Conservation (phyloP, 2,113 vertebrate genomes). For the Hoplias malabaricus region DNA sequence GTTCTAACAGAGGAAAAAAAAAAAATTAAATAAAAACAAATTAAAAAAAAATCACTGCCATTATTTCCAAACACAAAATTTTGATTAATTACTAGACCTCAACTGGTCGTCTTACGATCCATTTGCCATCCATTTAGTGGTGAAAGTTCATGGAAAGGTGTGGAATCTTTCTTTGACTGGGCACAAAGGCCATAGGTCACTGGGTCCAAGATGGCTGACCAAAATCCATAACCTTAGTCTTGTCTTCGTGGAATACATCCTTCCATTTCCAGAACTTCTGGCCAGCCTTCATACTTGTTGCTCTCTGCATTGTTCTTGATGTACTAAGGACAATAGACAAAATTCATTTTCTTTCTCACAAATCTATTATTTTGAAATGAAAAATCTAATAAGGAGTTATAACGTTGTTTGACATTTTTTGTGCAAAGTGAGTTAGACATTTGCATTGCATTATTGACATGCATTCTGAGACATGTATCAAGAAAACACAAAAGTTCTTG, state of each 20-base stretch:
- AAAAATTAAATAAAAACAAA: too few relatives aligned
- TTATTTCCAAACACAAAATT: too few relatives aligned
- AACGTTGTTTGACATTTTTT: too few relatives aligned
- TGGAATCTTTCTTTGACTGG: not conserved
- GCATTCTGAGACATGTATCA: too few relatives aligned
- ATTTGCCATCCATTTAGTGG: not conserved
- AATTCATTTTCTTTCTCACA: not conserved
- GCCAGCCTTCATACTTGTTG: constrained; percentile 98
- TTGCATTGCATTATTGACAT: too few relatives aligned
- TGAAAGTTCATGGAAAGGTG: not conserved
- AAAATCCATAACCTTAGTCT: constrained; percentile 67
- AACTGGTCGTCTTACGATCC: too few relatives aligned
- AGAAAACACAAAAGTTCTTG: not conserved
- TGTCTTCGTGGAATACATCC: constrained; percentile 90
- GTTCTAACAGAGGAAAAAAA: too few relatives aligned
- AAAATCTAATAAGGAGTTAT: too few relatives aligned
- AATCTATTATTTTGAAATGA: too few relatives aligned
- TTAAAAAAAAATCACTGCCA: not conserved
- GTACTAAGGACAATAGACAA: constrained; percentile 74
- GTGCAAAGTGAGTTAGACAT: too few relatives aligned
- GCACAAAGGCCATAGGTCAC: not conserved
- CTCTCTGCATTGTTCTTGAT: constrained; percentile 94
- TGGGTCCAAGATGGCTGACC: not conserved
- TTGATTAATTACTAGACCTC: too few relatives aligned
- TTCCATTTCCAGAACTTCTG: constrained; percentile 97